These are phyloP conservation scores for Phataginus tricuspis DNA, from an alignment of 2,797 vertebrate genomes.

Conservation along the genomic window DNA sequence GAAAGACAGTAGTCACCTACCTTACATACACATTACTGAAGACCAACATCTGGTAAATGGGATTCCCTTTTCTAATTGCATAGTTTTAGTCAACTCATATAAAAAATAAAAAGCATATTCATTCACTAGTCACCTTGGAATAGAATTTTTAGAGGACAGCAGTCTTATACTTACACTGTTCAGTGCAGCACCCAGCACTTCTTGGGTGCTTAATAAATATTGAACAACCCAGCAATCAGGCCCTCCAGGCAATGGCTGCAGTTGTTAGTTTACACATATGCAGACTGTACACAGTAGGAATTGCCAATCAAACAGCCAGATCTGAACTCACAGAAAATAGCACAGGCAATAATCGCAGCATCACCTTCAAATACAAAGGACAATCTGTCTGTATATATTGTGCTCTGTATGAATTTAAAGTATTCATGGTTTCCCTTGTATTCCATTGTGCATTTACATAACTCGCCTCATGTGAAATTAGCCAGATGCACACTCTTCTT, in stretches of 20 bases:
- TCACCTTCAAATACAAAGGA: constrained; percentile 81
- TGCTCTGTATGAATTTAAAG: constrained; percentile 64
- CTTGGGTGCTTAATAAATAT: constrained; percentile 81
- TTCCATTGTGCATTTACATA: constrained; percentile 74
- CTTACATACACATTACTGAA: background rate
- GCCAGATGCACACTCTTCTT: background rate
- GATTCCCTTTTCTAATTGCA: background rate
- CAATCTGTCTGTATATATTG: constrained; percentile 75
- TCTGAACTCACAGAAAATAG: constrained; percentile 73
- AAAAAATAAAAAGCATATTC: constrained; percentile 6
- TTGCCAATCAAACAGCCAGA: constrained; percentile 77
- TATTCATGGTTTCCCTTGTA: constrained; percentile 68
- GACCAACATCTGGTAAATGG: background rate
- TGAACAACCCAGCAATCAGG: constrained; percentile 80
- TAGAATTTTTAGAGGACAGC: constrained; percentile 47
- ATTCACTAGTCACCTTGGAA: constrained; percentile 55
- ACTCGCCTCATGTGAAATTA: constrained; percentile 63
- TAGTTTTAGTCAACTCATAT: background rate
- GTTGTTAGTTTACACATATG: constrained; percentile 71
- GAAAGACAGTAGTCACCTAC: background rate
- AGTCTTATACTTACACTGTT: constrained; percentile 37
- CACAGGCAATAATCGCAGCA: constrained; percentile 59
- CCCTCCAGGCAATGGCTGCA: constrained; percentile 74
- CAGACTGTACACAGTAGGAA: constrained; percentile 78
- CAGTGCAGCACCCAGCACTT: constrained; percentile 69